Base-by-base conservation (phyloP, 53 echinoderm and acorn worm species). In the Actinopyga echinites region DNA sequence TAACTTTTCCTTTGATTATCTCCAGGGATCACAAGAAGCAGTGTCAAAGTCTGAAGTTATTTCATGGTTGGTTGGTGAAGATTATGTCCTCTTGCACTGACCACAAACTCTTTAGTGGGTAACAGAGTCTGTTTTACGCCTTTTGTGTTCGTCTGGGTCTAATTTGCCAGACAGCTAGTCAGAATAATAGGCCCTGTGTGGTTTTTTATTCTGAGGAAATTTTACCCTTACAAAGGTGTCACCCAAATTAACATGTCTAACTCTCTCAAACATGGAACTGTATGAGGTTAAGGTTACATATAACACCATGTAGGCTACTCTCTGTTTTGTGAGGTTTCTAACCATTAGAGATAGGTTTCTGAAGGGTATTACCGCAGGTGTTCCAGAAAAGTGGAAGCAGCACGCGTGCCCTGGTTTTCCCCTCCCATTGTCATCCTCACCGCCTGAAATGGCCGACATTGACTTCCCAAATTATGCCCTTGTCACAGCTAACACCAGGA, bases 21-120 rank as follows among this genome's bases (percentile, higher is more conserved):
- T n/a, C 49, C 13, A 15, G 49, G 49, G 49, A 49, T 49, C 49
- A 5, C 17, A 49, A 15, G 49, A 49, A 15, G 49, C 49, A 49
- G 0, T 49, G 15, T 49, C 49, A 49, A 49, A 49, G 42, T 20
- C 42, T 71, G 71, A 24, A 71, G 71, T 71, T 40, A 71, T 71
- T 71, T 71, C 71, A 71, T 71, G 71, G 42, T 43, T 71, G 25
- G 71, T 71, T 71, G 40, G 44, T 25, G 25, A 25, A 43, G 42
- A 17, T 44, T 42, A 44, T 71, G 40, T 37, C 19, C 40, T 7
- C 20, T 71, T 71, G 15, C 15, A 71, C 71, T 71, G 71, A 71
- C 71, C 71, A 71, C 71, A 22, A 71, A 40, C 24, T 71, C 42
- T 44, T n/a, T 13, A 71, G 71, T 71, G 71, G 35, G 71, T 25